These are phyloP conservation scores for Listrodromus nycthemerus DNA, from an alignment of 2,888 invertebrate species.

Conservation along the genomic window DNA sequence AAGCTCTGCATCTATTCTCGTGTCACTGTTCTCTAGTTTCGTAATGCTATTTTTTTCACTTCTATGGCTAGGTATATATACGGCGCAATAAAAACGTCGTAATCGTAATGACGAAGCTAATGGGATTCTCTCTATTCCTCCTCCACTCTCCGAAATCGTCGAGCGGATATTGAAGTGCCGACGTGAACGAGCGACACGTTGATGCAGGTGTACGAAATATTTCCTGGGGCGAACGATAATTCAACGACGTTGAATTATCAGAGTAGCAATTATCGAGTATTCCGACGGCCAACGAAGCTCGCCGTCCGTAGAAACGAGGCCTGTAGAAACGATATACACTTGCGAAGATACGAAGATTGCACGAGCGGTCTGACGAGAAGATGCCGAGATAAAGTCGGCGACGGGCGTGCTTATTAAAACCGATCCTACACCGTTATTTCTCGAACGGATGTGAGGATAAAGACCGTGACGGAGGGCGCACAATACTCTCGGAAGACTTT, in stretches of 20 bases:
- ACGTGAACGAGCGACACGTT: neutral
- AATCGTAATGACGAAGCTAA: constrained; percentile 46
- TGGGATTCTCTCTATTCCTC: neutral
- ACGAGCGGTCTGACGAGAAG: constrained; percentile 14
- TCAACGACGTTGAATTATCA: constrained; percentile 23
- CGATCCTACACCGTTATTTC: constrained; percentile 8
- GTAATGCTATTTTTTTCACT: constrained; percentile 37
- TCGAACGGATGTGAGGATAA: constrained; percentile 56
- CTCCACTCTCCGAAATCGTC: constrained; percentile 40
- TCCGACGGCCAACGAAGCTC: constrained; percentile 1
- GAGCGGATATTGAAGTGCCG: constrained; percentile 47
- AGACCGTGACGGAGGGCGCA: constrained; percentile 50
- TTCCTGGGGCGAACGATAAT: neutral
- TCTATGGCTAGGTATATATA: neutral
- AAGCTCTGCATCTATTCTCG: constrained; percentile 34
- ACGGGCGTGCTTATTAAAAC: constrained; percentile 32
- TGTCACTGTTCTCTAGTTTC: constrained; percentile 48
- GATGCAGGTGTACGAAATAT: neutral
- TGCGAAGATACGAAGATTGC: constrained; percentile 33
- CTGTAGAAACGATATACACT: neutral
- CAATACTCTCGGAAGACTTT: constrained; percentile 30
- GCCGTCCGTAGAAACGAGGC: neutral
- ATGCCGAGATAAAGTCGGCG: constrained; percentile 1
- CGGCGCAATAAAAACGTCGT: constrained; percentile 31
- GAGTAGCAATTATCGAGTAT: constrained; percentile 33